Conservation (phyloP, 2,113 vertebrate species). For the Gobius niger region DNA sequence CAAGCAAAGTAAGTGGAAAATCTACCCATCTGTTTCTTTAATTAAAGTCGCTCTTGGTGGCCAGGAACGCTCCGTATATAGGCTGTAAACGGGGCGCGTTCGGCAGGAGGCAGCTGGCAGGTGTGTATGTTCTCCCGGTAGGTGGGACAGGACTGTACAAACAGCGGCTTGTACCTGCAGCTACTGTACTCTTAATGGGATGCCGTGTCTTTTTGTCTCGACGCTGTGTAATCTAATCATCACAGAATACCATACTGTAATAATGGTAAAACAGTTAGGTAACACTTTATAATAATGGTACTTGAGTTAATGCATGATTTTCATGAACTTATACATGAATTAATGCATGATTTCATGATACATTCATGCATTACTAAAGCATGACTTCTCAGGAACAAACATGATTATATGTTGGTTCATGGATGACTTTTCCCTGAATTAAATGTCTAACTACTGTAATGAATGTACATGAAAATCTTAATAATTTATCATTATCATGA, state of each 20-base stretch:
- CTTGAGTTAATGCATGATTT: too few relatives aligned
- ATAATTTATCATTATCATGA: too few relatives aligned
- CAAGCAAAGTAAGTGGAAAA: slow-evolving; percentile 17
- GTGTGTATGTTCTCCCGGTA: not conserved
- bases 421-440: too few relatives aligned
- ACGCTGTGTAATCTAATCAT: not conserved
- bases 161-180: not conserved
- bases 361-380: too few relatives aligned
- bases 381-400: too few relatives aligned
- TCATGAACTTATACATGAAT: too few relatives aligned
- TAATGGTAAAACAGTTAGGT: too few relatives aligned
- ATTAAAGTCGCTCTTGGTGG: slow-evolving; percentile 11
- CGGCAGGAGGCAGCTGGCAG: slow-evolving; percentile 1
- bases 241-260: not conserved
- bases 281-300: too few relatives aligned
- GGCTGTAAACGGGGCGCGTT: not conserved
- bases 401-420: too few relatives aligned
- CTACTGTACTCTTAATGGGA: not conserved
- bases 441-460: too few relatives aligned
- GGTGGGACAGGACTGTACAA: slow-evolving; percentile 8
- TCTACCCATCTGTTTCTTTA: slow-evolving; percentile 38
- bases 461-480: too few relatives aligned
- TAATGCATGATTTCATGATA: too few relatives aligned
- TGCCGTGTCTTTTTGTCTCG: not conserved
- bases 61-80: not conserved